Evolutionary conservation across 2,888 invertebrate genomes (phyloP).

Genomic region (Drosophila phalerata): DNA sequence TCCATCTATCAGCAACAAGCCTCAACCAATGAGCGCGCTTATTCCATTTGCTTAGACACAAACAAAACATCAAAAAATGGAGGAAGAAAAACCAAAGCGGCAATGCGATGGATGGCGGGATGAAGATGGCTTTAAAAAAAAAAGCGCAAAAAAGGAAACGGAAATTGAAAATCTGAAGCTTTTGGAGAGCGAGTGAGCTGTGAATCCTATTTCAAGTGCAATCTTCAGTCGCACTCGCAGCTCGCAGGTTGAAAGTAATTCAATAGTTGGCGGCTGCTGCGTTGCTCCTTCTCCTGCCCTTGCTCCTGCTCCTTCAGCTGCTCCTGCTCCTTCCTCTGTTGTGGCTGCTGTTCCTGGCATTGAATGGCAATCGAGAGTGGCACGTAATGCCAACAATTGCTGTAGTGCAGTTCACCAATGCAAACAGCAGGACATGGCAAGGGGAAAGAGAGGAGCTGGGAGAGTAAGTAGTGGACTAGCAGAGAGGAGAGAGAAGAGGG

Average conservation of each 20-base stretch:
- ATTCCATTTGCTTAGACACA: constrained; percentile 80
- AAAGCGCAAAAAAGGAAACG: constrained; percentile 66
- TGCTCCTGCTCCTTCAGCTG: constrained; percentile 11
- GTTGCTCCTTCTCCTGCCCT: constrained; percentile 15
- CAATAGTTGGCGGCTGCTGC: constrained; percentile 73
- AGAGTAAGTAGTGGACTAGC: not conserved
- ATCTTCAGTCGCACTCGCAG: constrained; percentile 73
- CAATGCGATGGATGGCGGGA: constrained; percentile 5
- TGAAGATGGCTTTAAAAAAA: constrained; percentile 35
- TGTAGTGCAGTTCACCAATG: constrained; percentile 67
- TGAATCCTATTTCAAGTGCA: constrained; percentile 82
- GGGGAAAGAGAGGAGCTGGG: not conserved
- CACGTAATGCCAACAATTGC: constrained; percentile 84
- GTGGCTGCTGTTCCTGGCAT: constrained; percentile 53
- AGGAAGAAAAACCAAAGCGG: constrained; percentile 6
- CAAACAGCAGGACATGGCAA: constrained; percentile 57
- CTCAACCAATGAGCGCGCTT: constrained; percentile 75
- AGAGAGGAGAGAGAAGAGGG: constrained; percentile 1
- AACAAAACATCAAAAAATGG: constrained; percentile 53
- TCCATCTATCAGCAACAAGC: constrained; percentile 67
- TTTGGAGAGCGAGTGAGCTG: constrained; percentile 79
- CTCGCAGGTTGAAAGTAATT: constrained; percentile 73
- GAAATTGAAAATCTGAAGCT: constrained; percentile 81
- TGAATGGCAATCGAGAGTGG: constrained; percentile 82
- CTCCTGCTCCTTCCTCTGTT: constrained; percentile 8